Base-by-base conservation (phyloP, 92 coral and sea anemone species). In the Bergia sp. region DNA sequence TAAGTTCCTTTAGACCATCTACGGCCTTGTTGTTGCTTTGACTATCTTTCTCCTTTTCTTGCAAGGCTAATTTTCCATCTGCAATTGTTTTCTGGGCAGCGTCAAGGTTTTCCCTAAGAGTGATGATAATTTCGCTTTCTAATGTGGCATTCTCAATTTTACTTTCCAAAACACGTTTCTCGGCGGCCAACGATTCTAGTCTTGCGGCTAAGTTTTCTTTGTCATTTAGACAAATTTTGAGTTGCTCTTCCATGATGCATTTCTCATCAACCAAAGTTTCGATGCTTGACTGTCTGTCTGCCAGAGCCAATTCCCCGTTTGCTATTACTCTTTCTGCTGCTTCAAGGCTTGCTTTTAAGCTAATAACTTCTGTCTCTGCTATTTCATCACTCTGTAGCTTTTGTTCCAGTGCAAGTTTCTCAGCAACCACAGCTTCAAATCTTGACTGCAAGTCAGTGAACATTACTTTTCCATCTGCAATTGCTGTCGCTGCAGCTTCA, bases 181-280 rank as follows among this genome's bases (percentile, higher is more conserved):
- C 80, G 20, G 80, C 37, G 5, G 37, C 36, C 1, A 64, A 2
- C 2, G 18, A 40, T 43, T 82, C 86, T 20, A 42, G 3, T 9
- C 16, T 65, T 43, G 39, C 15, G 41, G 5, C 41, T 21, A 76
- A 45, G 37, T 29, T 37, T 41, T 82, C 58, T 20, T 47, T 11
- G 7, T 50, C 42, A 50, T 82, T 57, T 16, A 18, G 13, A 82
- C 1, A 53, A 82, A 39, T 29, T 5, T 82, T 64, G 5, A 77
- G 18, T 4, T 43, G 23, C 81, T 77, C 81, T 64, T 64, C 86
- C 75, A 82, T 39, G 36, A 29, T 53, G 20, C 43, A 3, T 13
- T 82, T 82, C 38, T 82, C 86, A 20, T 7, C 71, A n/a, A 82
- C 74, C 37, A 82, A 20, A 61, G 55, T 11, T 40, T 82, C 75